phyloP scores from a whole-genome alignment of 2,113 vertebrate genomes.

The Pachypanchax playfairii region DNA sequence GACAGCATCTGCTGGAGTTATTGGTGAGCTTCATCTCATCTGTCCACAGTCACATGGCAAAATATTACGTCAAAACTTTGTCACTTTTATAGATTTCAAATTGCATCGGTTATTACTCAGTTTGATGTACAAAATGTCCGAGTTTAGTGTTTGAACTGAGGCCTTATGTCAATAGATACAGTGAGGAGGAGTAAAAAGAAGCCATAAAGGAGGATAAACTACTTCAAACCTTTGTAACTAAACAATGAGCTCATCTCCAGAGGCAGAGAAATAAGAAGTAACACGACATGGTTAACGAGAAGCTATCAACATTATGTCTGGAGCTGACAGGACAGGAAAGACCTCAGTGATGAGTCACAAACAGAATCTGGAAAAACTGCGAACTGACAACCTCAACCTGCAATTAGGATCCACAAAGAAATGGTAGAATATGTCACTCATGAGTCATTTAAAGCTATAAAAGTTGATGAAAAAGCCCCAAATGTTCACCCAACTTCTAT shows the following conservation, averaged over 20 bases:
- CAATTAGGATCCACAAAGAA: background rate
- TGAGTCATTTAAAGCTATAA: slow-evolving; percentile 44
- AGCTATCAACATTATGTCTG: slow-evolving; percentile 21
- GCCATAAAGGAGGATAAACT: slow-evolving; percentile 44
- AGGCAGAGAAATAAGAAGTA: slow-evolving; percentile 15
- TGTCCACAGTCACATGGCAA: too few relatives aligned
- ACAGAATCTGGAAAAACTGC: background rate
- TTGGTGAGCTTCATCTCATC: too few relatives aligned
- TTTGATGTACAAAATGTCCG: background rate
- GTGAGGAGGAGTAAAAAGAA: slow-evolving; percentile 24
- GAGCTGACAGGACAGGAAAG: slow-evolving; percentile 29
- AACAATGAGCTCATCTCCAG: slow-evolving; percentile 16
- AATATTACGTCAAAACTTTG: too few relatives aligned
- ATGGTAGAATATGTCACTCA: slow-evolving; percentile 27
- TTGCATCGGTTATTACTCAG: too few relatives aligned
- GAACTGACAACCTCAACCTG: slow-evolving; percentile 33
- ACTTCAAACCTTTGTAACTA: slow-evolving; percentile 32
- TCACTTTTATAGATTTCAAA: too few relatives aligned
- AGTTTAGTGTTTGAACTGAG: background rate
- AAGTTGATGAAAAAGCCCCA: slow-evolving; percentile 17
- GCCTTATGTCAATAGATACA: slow-evolving; percentile 6
- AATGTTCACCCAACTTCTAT: slow-evolving; percentile 17
- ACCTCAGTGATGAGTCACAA: slow-evolving; percentile 46
- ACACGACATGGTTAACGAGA: slow-evolving; percentile 13
- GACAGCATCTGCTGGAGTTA: too few relatives aligned